Evolutionary conservation across 2,888 invertebrate genomes (phyloP), one percentile per base, ranked within the genome.

Genomic region (Spodoptera picta): DNA sequence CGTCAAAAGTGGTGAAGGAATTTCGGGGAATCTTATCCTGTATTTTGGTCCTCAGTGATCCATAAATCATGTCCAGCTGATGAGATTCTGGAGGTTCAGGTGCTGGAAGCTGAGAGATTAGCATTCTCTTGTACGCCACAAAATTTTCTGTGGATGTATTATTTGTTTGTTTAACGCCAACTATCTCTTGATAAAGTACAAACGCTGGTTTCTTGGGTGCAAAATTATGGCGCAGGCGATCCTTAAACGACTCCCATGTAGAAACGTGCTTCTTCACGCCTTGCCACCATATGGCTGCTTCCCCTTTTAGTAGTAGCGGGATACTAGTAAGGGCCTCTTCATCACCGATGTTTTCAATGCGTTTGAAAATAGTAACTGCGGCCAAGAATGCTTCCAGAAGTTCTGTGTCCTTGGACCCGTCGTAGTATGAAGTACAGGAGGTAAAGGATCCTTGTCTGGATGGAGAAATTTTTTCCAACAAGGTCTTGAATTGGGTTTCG

Each of bases 231-330:
- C 56, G 61, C 0, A 62, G 45, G 19, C 51, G 56, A 10, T 50
- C 46, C 42, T 50, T 2, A 4, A 56, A 55, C 0, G 56, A 42
- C 0, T 2, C 42, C 55, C 56, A 56, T 12, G 56, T 51, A 2
- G 36, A 51, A n/a, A 60, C 49, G 11, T 52, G 42, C 0, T 41
- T 43, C n/a, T 48, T 53, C 1, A 53, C 31, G n/a, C 59, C 59
- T 10, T 60, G 59, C 59, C 46, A 62, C 56, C 62, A 62, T 36
- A 62, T 42, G 19, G 56, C 62, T 45, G 51, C 47, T 41, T 62
- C 56, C 4, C 47, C 46, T 5, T 31, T 47, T 12, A 61, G 46
- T 9, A 62, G 42, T 2, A 61, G 49, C 42, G 62, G 55, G 14
- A 62, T n/a, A 6, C 56, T 43, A 19, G 12, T 41, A 19, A 56